Base-by-base conservation (phyloP, 2,888 invertebrate genomes). In the Protula sp. region DNA sequence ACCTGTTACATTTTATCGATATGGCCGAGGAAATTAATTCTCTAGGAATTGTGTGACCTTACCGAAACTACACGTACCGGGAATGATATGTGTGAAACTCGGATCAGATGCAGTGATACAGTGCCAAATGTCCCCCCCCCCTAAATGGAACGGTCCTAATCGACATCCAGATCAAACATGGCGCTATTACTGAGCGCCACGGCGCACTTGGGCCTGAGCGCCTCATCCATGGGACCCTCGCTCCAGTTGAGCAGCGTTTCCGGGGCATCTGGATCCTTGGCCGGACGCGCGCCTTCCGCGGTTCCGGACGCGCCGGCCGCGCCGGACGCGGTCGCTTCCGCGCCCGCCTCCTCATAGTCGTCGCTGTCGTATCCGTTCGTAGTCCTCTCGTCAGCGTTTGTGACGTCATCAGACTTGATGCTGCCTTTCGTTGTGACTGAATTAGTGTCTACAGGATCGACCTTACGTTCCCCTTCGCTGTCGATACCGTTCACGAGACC, bases 91-190 rank as follows among this genome's bases (percentile, higher is more conserved):
- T n/a, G n/a, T n/a, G n/a, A n/a, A n/a, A n/a, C n/a, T n/a, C n/a
- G n/a, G n/a, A n/a, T n/a, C n/a, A n/a, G n/a, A n/a, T n/a, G n/a
- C n/a, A n/a, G n/a, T n/a, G n/a, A n/a, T n/a, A n/a, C n/a, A n/a
- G n/a, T n/a, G n/a, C n/a, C n/a, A n/a, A n/a, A n/a, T n/a, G n/a
- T n/a, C n/a, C n/a, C n/a, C n/a, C n/a, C n/a, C n/a, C n/a, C n/a
- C n/a, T n/a, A n/a, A n/a, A n/a, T n/a, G n/a, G n/a, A n/a, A n/a
- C n/a, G n/a, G n/a, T n/a, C n/a, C n/a, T 53, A 27, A 53, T 53
- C 53, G 19, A 29, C 27, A 53, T 53, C 53, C 14, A 53, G 53
- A 5, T 53, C 53, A 53, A 29, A 53, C 53, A 53, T 53, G 28
- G 30, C 28, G 4, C 30, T 53, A 22, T 53, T 53, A n/a, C 28